Percentiles rank a stretch among this genome's conserved stretches.
These are phyloP conservation scores for Tipula vernalis DNA, from an alignment of 2,888 invertebrate species.

Conservation along the genomic window DNA sequence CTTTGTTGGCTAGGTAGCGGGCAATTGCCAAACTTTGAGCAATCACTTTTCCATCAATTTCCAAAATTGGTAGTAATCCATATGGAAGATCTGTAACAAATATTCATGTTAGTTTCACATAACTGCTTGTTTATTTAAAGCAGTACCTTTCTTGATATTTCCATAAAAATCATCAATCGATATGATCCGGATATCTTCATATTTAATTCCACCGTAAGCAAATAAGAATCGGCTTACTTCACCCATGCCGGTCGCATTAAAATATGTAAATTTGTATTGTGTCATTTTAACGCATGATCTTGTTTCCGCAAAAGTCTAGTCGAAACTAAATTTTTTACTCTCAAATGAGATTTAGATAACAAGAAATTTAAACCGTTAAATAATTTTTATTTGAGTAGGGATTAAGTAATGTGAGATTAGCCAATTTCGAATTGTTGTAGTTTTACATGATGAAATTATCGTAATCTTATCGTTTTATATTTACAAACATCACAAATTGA, in stretches of 20 bases:
- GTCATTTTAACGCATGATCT: not conserved
- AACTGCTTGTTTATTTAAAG: not conserved
- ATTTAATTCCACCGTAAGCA: conserved; percentile 46
- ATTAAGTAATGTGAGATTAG: too few species aligned
- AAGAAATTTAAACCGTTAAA: too few species aligned
- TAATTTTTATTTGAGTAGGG: too few species aligned
- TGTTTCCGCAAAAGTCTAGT: not conserved
- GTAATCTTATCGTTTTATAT: too few species aligned
- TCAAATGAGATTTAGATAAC: too few species aligned
- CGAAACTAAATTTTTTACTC: too few species aligned
- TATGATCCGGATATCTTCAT: conserved; percentile 47
- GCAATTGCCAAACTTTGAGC: not conserved
- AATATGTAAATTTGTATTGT: conserved; percentile 31
- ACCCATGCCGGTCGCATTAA: conserved; percentile 46
- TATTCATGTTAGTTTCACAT: too few species aligned
- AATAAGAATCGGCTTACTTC: conserved; percentile 50
- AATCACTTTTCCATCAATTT: not conserved
- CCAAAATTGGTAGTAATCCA: not conserved
- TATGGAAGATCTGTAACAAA: not conserved
- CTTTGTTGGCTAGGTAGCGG: not conserved
- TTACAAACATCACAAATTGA: too few species aligned
- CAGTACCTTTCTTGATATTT: not conserved
- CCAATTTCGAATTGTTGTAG: too few species aligned
- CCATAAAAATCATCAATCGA: conserved; percentile 24
- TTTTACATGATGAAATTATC: too few species aligned